A percentile compares a stretch with the other conserved stretches of the same genome.
These are phyloP conservation scores for Macrosiphum euphorbiae DNA, from an alignment of 2,888 invertebrate species.

Conservation along the genomic window DNA sequence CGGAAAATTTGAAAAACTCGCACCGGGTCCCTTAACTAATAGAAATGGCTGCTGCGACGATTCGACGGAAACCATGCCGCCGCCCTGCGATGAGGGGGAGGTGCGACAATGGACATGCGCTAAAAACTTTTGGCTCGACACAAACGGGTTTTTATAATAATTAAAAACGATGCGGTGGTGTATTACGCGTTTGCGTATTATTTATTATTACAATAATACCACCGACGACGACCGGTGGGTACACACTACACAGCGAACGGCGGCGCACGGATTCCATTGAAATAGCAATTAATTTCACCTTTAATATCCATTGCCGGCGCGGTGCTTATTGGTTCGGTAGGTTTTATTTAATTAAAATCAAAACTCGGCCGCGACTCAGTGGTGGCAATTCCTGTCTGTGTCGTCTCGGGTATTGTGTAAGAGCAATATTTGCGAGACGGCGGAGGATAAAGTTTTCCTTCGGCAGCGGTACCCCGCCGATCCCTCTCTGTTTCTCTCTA, in stretches of 20 bases:
- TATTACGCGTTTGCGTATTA: constrained; percentile 48
- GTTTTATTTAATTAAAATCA: constrained; percentile 62
- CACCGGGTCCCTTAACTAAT: no score
- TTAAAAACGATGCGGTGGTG: constrained; percentile 49
- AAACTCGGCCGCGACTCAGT: constrained; percentile 30
- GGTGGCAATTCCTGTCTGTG: constrained; percentile 24
- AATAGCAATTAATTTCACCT: constrained; percentile 62
- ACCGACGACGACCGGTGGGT: not conserved
- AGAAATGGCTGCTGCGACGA: not conserved
- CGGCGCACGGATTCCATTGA: constrained; percentile 11
- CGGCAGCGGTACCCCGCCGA: not conserved
- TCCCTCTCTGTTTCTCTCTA: not conserved
- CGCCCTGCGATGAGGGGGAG: not conserved
- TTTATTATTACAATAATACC: constrained; percentile 51
- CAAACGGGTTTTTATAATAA: constrained; percentile 44
- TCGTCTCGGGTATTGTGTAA: not conserved
- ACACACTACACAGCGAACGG: not conserved
- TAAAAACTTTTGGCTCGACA: constrained; percentile 30
- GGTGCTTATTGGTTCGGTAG: constrained; percentile 52
- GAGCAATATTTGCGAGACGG: constrained; percentile 17
- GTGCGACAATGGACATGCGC: not conserved
- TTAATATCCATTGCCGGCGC: constrained; percentile 29
- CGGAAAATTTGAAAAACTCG: no score
- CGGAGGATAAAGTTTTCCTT: not conserved
- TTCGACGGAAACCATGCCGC: not conserved